Base-by-base conservation (phyloP, 2,113 vertebrate species). In the Odobenus rosmarus region DNA sequence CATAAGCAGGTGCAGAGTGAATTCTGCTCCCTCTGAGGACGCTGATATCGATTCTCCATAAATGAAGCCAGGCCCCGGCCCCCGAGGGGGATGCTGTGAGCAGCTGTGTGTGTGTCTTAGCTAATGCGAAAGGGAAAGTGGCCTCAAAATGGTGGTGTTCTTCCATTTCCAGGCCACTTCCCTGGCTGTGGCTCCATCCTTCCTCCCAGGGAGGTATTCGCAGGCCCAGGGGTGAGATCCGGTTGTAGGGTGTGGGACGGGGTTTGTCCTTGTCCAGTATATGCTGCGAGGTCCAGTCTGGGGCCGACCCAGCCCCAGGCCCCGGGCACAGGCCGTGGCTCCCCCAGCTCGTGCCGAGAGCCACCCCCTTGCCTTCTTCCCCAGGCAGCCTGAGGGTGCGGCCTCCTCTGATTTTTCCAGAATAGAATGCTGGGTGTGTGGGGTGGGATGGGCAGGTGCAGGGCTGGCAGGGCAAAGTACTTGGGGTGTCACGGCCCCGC, bases 1-100 rank as follows among this genome's bases (percentile, higher is more conserved):
- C 89, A 7, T 33, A 33, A 51, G 95, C 96, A 97, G 97, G 96
- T 91, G 95, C 87, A 7, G 87, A 55, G 92, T 82, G 95, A 88
- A 67, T 1, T 61, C 59, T 21, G 87, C 14, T 88, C 39, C 59
- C 89, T 90, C 89, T 12, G 88, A 82, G 93, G 87, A 33, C 0
- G 2, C 69, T 24, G 74, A 71, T 49, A 92, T 97, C 4, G 84
- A 96, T 95, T 88, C 84, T 92, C 76, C 46, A 28, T 62, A 62
- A 90, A 67, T 1, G 92, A 53, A 79, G 92, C 92, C 12, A 28
- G 53, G 80, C 89, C 89, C 3, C 0, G 19, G 46, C 83, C 84
- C 97, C 86, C 3, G 31, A 26, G 96, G 67, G 23, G 1, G 39
- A 90, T 4, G 55, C 19, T 7, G n/a, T 21, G 39, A 82, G 62